Evolutionary conservation across 2,888 invertebrate species (phyloP).

Genomic region (Pristionchus maxplancki): DNA sequence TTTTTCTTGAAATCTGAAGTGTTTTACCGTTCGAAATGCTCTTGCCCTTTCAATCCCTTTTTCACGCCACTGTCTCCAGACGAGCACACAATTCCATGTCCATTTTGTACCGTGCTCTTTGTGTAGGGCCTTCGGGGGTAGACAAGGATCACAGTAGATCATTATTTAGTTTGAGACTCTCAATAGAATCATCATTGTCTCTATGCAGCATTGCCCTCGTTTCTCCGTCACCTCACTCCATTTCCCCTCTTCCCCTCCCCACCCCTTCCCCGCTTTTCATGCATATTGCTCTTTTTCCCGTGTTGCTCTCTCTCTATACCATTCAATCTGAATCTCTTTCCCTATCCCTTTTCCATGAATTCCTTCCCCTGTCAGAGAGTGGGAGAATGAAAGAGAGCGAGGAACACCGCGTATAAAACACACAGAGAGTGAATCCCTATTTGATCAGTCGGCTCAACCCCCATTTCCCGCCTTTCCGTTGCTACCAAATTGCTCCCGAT

Average conservation of each 20-base stretch:
- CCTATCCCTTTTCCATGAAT: slow-evolving; percentile 3
- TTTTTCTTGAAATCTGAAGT: background rate
- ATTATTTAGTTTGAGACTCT: background rate
- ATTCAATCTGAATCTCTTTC: background rate
- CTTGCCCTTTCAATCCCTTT: background rate
- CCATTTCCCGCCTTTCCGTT: background rate
- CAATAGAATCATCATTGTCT: background rate
- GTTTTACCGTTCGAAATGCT: background rate
- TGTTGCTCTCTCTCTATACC: slow-evolving; percentile 32
- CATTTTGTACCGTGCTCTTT: background rate
- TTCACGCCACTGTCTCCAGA: background rate
- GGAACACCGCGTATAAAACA: background rate
- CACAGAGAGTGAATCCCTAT: slow-evolving; percentile 28
- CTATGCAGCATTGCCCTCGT: background rate
- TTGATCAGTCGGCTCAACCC: background rate
- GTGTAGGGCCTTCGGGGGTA: background rate
- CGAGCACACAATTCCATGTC: background rate
- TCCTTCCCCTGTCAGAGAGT: background rate
- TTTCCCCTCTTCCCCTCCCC: background rate
- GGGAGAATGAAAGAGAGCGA: background rate
- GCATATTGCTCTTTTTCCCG: slow-evolving; percentile 39
- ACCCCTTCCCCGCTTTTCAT: slow-evolving; percentile 14
- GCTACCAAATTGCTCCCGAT: background rate
- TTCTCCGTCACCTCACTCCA: background rate
- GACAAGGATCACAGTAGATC: background rate